A percentile compares a stretch with the other conserved stretches of the same genome.
Conservation (phyloP, 2,113 vertebrate species). For the Elgaria multicarinata region DNA sequence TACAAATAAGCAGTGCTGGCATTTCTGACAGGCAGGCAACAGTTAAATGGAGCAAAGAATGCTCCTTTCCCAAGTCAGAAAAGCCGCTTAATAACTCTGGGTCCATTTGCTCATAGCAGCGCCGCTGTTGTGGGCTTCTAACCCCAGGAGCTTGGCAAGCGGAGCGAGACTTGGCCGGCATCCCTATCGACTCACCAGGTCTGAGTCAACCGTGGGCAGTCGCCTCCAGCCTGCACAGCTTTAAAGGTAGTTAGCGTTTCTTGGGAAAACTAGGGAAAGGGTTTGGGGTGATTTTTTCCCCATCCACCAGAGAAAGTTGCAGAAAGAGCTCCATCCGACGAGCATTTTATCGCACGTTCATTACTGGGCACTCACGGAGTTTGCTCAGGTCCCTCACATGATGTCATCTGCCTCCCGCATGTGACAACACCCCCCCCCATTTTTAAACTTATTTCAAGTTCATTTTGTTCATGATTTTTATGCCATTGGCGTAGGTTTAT, state of each 20-base stretch:
- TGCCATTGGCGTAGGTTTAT: too few relatives aligned
- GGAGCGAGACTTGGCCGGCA: slow-evolving; percentile 65
- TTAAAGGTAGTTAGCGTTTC: slow-evolving; percentile 58
- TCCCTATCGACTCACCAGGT: slow-evolving; percentile 62
- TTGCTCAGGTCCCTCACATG: too few relatives aligned
- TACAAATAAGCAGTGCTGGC: slow-evolving; percentile 63
- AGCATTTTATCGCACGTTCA: too few relatives aligned
- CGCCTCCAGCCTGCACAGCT: slow-evolving; percentile 44
- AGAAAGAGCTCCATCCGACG: too few relatives aligned
- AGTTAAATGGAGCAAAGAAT: slow-evolving; percentile 70
- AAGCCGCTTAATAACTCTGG: slow-evolving; percentile 73
- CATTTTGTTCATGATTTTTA: too few relatives aligned
- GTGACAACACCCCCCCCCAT: too few relatives aligned
- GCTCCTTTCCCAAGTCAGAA: slow-evolving; percentile 70
- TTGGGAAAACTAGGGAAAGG: slow-evolving; percentile 64
- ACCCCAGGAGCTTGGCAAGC: slow-evolving; percentile 80
- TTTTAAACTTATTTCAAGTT: too few relatives aligned
- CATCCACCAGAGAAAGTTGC: slow-evolving; percentile 37
- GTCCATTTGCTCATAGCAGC: slow-evolving; percentile 73
- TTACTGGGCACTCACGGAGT: too few relatives aligned
- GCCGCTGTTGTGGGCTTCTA: slow-evolving; percentile 64
- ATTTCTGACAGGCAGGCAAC: slow-evolving; percentile 69
- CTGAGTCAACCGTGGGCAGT: slow-evolving; percentile 60
- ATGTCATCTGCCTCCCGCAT: too few relatives aligned
- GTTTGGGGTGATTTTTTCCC: slow-evolving; percentile 17